Base-by-base conservation (phyloP, 2,113 vertebrate species). In the Nesoenas mayeri region DNA sequence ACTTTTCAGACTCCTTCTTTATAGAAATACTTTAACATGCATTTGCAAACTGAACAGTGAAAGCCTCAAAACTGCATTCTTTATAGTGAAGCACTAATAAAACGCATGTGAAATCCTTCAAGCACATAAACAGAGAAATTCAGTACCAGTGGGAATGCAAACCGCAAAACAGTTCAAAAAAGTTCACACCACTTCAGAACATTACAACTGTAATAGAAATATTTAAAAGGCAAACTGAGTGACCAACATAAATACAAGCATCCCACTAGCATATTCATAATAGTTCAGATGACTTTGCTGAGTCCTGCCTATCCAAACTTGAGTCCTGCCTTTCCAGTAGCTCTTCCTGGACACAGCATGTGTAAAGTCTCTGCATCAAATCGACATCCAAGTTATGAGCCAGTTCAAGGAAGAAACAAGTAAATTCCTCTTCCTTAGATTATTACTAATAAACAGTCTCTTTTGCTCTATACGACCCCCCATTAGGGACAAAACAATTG, bases 401-500 rank as follows among this genome's bases (percentile, higher is more conserved):
- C 47, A 53, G 19, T 8, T 42, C 58, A 77, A 79, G 26, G 29
- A 78, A 71, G n/a, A 66, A 88, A 74, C 12, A 79, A 71, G 32
- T 1, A 12, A 79, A 58, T 70, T 56, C 25, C 8, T 51, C 10
- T 42, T 81, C 22, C 34, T 74, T 34, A 22, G 11, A 32, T 16
- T 36, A 28, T 19, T 47, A 6, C 6, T 28, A 47, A 6, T 31
- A 62, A 69, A 72, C 8, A 57, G 0, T 7, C 32, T 51, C 42
- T 64, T 79, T 19, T 44, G 56, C 34, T 74, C 53, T 67, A 28
- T 8, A 61, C 2, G 7, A 19, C 15, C 2, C 48, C 75, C 8
- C 0, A 0, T 3, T 44, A 60, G 1, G 75, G 61, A 34, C 8
- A 70, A 53, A 47, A 50, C 3, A 1, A 54, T 5, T 5, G 21